Evolutionary conservation across 2,888 invertebrate species (phyloP).

Genomic region (Tolmerus cingulatus): DNA sequence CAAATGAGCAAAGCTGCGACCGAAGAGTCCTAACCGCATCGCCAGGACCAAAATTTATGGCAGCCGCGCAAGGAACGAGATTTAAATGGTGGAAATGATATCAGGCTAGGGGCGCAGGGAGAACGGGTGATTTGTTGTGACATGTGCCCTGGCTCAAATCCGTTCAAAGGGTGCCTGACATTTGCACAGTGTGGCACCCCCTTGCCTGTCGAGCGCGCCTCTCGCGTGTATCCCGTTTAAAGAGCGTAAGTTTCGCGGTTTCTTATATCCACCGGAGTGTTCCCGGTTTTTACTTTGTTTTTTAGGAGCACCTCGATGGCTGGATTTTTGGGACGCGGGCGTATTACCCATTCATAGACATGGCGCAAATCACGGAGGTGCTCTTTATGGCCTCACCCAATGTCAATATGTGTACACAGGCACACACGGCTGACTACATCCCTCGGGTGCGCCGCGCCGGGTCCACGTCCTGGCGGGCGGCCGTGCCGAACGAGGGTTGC

Average conservation of each 20-base stretch:
- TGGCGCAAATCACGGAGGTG: constrained; percentile 39
- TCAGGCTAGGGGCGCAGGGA: not conserved
- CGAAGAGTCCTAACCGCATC: constrained; percentile 27
- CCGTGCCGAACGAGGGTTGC: not conserved
- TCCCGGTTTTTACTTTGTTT: not conserved
- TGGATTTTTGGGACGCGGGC: constrained; percentile 34
- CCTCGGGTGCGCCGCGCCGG: constrained; percentile 5
- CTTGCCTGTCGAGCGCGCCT: not conserved
- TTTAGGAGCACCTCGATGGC: not conserved
- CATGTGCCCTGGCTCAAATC: constrained; percentile 44
- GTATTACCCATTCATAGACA: constrained; percentile 35
- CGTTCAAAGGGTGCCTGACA: constrained; percentile 45
- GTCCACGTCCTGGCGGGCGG: not conserved
- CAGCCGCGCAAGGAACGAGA: constrained; percentile 10
- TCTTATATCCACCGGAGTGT: constrained; percentile 35
- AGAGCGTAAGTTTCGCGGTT: constrained; percentile 18
- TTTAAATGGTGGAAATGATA: constrained; percentile 39
- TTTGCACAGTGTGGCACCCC: constrained; percentile 1
- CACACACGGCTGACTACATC: not conserved
- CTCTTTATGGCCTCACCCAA: constrained; percentile 45
- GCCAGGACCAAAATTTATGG: constrained; percentile 7
- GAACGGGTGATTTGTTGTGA: constrained; percentile 48
- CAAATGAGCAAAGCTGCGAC: constrained; percentile 26
- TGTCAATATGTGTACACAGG: constrained; percentile 41
- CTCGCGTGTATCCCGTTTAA: not conserved